Conservation (phyloP, 2,888 invertebrate species). For the Eremobia ochroleuca region DNA sequence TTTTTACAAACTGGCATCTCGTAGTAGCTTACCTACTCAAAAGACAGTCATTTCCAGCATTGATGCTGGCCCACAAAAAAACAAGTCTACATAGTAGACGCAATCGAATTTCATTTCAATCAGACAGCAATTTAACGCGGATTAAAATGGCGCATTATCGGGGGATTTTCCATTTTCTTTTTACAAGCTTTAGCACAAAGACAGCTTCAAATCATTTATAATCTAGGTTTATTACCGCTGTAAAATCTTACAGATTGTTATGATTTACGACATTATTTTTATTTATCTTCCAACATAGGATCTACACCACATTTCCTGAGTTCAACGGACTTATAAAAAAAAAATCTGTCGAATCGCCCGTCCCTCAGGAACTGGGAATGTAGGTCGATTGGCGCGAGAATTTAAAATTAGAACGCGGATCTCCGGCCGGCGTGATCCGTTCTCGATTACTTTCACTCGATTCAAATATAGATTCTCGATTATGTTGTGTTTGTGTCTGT, state of each 20-base stretch:
- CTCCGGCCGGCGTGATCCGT: slow-evolving; percentile 60
- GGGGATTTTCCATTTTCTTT: slow-evolving; percentile 20
- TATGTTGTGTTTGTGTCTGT: slow-evolving; percentile 30
- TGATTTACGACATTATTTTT: slow-evolving; percentile 25
- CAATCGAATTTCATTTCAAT: slow-evolving; percentile 12
- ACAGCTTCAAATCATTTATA: slow-evolving; percentile 21
- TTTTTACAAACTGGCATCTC: neutral
- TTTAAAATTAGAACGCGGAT: slow-evolving; percentile 76
- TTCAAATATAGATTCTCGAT: slow-evolving; percentile 55
- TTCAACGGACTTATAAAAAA: slow-evolving; percentile 55
- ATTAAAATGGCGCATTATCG: slow-evolving; percentile 6
- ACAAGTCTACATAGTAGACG: neutral
- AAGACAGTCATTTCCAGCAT: neutral
- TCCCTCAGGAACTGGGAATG: slow-evolving; percentile 68
- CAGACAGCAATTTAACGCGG: slow-evolving; percentile 3
- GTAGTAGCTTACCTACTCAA: neutral
- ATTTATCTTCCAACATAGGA: slow-evolving; percentile 22
- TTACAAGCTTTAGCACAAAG: neutral
- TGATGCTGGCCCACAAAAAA: neutral
- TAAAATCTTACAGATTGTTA: slow-evolving; percentile 26
- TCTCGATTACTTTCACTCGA: slow-evolving; percentile 65
- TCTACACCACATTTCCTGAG: slow-evolving; percentile 41
- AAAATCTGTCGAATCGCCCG: slow-evolving; percentile 55
- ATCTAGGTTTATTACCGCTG: slow-evolving; percentile 29
- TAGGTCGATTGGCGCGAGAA: slow-evolving; percentile 76